Percentiles rank a stretch among this genome's conserved stretches.
These are phyloP conservation scores for Homarus gammarus DNA, from an alignment of 2,888 invertebrate genomes.

Conservation along the genomic window DNA sequence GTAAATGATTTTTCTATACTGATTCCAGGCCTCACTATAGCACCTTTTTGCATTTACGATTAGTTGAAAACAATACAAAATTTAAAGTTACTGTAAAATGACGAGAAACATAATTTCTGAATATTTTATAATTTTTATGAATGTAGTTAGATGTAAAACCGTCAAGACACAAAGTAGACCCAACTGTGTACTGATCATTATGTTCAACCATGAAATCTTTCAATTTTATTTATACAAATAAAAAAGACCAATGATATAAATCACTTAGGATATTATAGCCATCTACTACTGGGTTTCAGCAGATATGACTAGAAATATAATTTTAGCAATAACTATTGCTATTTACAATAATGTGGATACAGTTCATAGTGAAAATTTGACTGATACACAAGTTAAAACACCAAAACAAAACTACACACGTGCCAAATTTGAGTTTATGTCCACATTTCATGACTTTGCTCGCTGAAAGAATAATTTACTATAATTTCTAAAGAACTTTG, in stretches of 20 bases:
- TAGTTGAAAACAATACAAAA: too few relatives aligned
- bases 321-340: neutral
- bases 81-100: too few relatives aligned
- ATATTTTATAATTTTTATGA: too few relatives aligned
- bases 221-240: neutral
- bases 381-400: neutral
- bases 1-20: too few relatives aligned
- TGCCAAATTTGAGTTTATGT: neutral
- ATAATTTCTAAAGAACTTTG: slow-evolving; percentile 80
- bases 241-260: neutral
- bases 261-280: slow-evolving; percentile 45
- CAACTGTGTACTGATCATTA: neutral
- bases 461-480: slow-evolving; percentile 78
- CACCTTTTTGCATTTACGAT: too few relatives aligned
- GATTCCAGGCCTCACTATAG: too few relatives aligned
- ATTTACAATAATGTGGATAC: neutral
- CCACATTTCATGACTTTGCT: slow-evolving; percentile 67
- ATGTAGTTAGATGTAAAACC: too few relatives aligned
- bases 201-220: neutral
- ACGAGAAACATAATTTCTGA: too few relatives aligned
- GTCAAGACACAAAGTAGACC: too few relatives aligned
- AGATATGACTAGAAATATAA: slow-evolving; percentile 62
- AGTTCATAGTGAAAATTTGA: neutral
- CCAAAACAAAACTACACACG: neutral
- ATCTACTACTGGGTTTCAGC: slow-evolving; percentile 56